Evolutionary conservation across 2,113 vertebrate genomes (phyloP).

Genomic region (Xenopus laevis): DNA sequence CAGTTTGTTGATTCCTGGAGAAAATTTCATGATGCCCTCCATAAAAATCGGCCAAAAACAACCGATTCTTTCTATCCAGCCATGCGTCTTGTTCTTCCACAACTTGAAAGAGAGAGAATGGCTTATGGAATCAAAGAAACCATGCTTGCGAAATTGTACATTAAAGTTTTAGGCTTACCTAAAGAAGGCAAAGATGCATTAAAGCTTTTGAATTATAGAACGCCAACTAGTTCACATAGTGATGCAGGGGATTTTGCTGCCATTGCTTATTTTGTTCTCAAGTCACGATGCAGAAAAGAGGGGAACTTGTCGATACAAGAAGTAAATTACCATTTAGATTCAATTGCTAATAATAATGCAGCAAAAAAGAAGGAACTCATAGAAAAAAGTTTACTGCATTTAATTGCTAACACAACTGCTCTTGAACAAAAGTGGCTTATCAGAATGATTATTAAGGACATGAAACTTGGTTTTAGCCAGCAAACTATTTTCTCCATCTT

Average conservation of each 20-base stretch:
- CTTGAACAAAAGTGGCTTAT: constrained; percentile 98
- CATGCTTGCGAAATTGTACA: constrained; percentile 94
- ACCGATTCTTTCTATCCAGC: constrained; percentile 92
- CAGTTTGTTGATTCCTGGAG: constrained; percentile 92
- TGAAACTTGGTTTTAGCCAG: constrained; percentile 89
- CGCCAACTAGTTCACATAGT: constrained; percentile 72
- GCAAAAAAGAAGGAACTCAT: constrained; percentile 74
- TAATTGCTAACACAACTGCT: constrained; percentile 87
- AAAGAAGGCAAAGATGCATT: constrained; percentile 87
- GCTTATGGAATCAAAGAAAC: constrained; percentile 97
- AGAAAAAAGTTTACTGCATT: constrained; percentile 79
- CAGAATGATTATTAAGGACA: constrained; percentile 93
- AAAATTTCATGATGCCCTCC: constrained; percentile 82
- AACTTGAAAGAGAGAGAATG: constrained; percentile 88
- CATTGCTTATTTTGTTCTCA: constrained; percentile 89
- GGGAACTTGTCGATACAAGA: constrained; percentile 81
- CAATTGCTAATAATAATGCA: constrained; percentile 78
- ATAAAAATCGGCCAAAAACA: constrained; percentile 74
- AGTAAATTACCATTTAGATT: constrained; percentile 84
- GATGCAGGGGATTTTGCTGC: constrained; percentile 90
- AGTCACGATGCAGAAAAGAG: constrained; percentile 78
- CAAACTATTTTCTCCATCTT: constrained; percentile 83
- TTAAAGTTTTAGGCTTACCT: constrained; percentile 84
- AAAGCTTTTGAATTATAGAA: constrained; percentile 87
- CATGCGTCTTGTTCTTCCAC: constrained; percentile 89